These are phyloP conservation scores for Turritopsis rubra DNA, from an alignment of 30 jellyfish, hydroid and myxozoan species.

Conservation along the genomic window DNA sequence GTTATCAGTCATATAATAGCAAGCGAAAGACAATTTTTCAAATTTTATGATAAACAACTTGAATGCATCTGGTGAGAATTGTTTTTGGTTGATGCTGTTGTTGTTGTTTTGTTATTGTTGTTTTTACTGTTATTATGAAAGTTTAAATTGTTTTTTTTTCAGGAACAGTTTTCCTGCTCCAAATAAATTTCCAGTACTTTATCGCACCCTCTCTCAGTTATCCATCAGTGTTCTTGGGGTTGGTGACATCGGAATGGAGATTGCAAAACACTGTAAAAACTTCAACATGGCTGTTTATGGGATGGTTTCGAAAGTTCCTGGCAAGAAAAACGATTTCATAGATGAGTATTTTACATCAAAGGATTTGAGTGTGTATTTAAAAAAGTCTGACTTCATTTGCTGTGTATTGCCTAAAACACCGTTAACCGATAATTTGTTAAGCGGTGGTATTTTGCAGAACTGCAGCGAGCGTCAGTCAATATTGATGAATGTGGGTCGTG, in stretches of 20 bases:
- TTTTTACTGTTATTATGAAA: not conserved
- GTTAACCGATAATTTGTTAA: conserved; percentile 38
- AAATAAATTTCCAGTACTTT: not conserved
- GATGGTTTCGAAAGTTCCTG: conserved; percentile 29
- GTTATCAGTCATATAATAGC: conserved; percentile 86
- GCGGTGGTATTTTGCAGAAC: conserved; percentile 47
- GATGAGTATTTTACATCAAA: conserved; percentile 38
- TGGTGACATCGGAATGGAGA: conserved; percentile 66
- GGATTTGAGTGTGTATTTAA: conserved; percentile 39
- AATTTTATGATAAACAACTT: conserved; percentile 27
- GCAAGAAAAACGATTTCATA: not conserved
- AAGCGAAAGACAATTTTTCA: conserved; percentile 42
- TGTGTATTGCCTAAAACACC: conserved; percentile 70
- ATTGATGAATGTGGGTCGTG: conserved; percentile 75
- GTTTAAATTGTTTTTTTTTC: not conserved
- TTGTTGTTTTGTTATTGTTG: not conserved
- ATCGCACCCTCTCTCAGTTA: conserved; percentile 41
- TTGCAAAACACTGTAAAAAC: conserved; percentile 53
- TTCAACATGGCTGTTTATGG: conserved; percentile 91
- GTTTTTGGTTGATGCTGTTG: not conserved
- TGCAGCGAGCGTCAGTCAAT: conserved; percentile 69
- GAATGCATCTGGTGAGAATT: conserved; percentile 36
- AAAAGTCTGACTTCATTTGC: conserved; percentile 63
- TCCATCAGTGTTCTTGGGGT: conserved; percentile 62
- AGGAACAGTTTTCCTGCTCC: not conserved